Evolutionary conservation across 2,797 vertebrate genomes (phyloP).

Genomic region (Tympanoctomys barrerae): DNA sequence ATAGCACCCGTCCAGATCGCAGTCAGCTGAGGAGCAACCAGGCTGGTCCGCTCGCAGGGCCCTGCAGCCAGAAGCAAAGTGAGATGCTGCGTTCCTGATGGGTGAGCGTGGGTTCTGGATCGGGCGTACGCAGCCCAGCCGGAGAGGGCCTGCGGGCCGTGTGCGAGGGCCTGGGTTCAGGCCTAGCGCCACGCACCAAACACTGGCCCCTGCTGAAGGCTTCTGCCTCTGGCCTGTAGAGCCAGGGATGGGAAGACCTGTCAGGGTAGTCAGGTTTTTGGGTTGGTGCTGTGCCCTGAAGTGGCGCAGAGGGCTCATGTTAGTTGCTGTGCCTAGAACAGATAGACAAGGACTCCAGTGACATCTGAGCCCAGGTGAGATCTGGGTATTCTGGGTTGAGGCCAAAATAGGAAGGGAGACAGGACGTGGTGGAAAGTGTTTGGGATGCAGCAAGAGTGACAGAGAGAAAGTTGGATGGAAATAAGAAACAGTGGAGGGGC

Average conservation of each 20-base stretch:
- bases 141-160: not conserved
- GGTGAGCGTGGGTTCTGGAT: not conserved
- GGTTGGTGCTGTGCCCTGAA: not conserved
- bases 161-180: not conserved
- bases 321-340: rapidly evolving
- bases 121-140: not conserved
- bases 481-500: no score
- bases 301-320: not conserved
- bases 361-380: not conserved
- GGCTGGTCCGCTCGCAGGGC: not conserved
- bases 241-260: not conserved
- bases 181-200: not conserved
- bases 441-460: not conserved
- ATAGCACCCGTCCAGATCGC: not conserved
- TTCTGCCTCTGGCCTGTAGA: not conserved
- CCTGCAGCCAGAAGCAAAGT: not conserved
- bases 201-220: not conserved
- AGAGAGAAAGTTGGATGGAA: rapidly evolving
- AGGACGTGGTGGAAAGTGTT: not conserved
- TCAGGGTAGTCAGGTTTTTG: not conserved
- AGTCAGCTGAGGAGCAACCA: not conserved
- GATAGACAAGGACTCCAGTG: not conserved
- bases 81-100: not conserved
- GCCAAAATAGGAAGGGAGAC: not conserved
- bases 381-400: not conserved